Base-by-base conservation (phyloP, 2,113 vertebrate genomes). In the Ochotona princeps region DNA sequence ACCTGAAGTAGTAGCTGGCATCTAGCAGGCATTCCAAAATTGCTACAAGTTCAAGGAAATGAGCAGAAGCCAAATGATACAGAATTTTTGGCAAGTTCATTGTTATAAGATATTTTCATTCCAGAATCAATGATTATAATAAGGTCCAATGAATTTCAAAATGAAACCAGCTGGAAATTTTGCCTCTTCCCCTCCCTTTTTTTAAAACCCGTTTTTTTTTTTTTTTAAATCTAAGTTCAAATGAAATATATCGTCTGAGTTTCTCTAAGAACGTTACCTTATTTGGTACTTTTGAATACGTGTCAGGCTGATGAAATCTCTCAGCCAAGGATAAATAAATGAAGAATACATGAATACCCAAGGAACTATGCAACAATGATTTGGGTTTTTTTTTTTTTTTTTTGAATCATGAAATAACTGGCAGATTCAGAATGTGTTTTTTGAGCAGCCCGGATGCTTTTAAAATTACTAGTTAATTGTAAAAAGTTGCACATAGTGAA, bases 201-300 rank as follows among this genome's bases (percentile, higher is more conserved):
- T 92, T 57, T 57, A 57, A 57, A 57, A 93, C 54, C n/a, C n/a
- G n/a, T n/a, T n/a, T n/a, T n/a, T n/a, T n/a, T 1, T 2, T 15
- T 81, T 80, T 74, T 63, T 94, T 84, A 80, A 7, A n/a, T 90
- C 65, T 67, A 75, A 76, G 28, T 86, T 90, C 25, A 79, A 94
- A 80, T 72, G 32, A 61, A 89, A 90, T 1, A 38, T 9, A 47
- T 90, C 17, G 79, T 74, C 28, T 35, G 28, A 89, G 70, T 83
- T 95, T 93, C 28, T 92, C 44, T 90, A 89, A 60, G 82, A 81
- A 83, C 61, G 14, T 66, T 65, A 8, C 74, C 32, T 72, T 18
- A 49, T 63, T 90, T 85, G 20, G 90, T 75, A 83, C 8, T 61
- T 4, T 61, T 83, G 57, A 78, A 49, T 69, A 76, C 61, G 14